Conservation (phyloP, 2,888 invertebrate genomes). For the Helobdella robusta region DNA sequence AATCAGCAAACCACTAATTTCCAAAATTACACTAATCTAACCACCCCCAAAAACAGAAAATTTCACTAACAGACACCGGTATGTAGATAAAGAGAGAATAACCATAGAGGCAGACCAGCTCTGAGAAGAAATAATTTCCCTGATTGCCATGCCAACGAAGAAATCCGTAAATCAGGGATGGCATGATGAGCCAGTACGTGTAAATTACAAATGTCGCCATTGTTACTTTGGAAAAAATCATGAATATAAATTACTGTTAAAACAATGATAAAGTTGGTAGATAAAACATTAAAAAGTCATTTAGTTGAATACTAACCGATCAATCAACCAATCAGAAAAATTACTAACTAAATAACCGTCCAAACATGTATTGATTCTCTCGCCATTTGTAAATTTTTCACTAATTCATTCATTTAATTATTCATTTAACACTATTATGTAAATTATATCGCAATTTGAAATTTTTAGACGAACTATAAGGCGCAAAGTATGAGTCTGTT, state of each 20-base stretch:
- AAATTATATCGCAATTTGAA: too few relatives aligned
- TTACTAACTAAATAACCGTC: too few relatives aligned
- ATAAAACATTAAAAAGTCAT: background rate
- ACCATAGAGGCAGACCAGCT: slow-evolving; percentile 85
- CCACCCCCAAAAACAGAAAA: background rate
- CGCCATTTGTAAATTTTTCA: too few relatives aligned
- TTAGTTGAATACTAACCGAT: too few relatives aligned
- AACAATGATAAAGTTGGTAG: too few relatives aligned
- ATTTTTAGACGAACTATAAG: too few relatives aligned
- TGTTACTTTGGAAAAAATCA: slow-evolving; percentile 65
- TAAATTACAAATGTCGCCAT: slow-evolving; percentile 81
- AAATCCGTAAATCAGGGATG: slow-evolving; percentile 70
- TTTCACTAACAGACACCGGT: slow-evolving; percentile 64
- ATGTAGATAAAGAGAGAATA: slow-evolving; percentile 88
- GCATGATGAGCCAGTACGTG: slow-evolving; percentile 76
- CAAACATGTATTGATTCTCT: too few relatives aligned
- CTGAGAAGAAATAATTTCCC: slow-evolving; percentile 58
- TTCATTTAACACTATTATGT: too few relatives aligned
- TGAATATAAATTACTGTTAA: too few relatives aligned
- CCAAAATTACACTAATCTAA: background rate
- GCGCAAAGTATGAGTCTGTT: too few relatives aligned
- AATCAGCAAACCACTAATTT: background rate
- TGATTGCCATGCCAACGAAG: slow-evolving; percentile 66
- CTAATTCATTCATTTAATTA: background rate
- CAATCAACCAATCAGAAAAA: too few relatives aligned